Conservation (phyloP, 1,140 invertebrate species). For the Drosophila arawakana region DNA sequence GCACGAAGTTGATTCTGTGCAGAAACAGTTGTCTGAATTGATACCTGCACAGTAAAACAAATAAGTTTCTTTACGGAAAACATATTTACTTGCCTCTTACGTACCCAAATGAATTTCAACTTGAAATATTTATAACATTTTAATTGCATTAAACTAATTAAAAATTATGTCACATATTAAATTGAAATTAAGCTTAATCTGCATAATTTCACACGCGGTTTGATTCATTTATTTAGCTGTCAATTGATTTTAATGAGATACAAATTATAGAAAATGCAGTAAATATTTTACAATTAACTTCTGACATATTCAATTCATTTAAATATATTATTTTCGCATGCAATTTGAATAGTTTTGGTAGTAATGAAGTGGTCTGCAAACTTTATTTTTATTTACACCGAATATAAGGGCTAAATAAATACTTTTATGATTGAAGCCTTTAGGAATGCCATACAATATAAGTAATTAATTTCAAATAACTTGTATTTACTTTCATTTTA, state of each 20-base stretch:
- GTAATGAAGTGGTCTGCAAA: background rate
- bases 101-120: too few relatives aligned
- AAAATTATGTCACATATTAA: background rate
- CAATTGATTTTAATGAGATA: conserved; percentile 4
- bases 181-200: background rate
- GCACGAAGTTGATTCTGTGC: background rate
- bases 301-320: background rate
- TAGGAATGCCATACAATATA: too few relatives aligned
- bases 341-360: background rate
- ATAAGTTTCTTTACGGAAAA: too few relatives aligned
- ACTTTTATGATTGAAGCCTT: too few relatives aligned
- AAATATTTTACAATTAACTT: background rate
- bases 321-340: background rate
- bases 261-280: conserved; percentile 2
- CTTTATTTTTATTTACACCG: too few relatives aligned
- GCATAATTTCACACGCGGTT: background rate
- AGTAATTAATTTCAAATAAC: too few relatives aligned
- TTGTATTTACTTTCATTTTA: too few relatives aligned
- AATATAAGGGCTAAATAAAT: too few relatives aligned
- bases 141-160: background rate
- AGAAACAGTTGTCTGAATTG: too few relatives aligned
- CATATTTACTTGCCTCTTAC: too few relatives aligned
- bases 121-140: too few relatives aligned
- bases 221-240: background rate
- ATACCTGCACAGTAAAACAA: too few relatives aligned